Evolutionary conservation across 2,888 invertebrate genomes (phyloP), one percentile per base, ranked within the genome.

Genomic region (Plutella xylostella): DNA sequence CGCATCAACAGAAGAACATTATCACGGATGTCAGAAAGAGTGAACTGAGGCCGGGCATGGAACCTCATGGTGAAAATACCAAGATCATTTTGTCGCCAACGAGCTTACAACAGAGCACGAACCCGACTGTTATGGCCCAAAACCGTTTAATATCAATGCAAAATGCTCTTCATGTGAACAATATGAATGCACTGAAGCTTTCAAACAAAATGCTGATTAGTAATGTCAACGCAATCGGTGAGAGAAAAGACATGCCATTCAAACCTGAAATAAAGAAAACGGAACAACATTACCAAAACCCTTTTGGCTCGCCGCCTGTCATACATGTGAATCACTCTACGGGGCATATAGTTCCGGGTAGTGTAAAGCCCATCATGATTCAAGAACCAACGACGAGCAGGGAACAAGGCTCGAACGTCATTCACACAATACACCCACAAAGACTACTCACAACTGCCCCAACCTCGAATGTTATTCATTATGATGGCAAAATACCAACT

Each of bases 71-170:
- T 49, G 79, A 80, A 44, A 67, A 52, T 55, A 56, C 80, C 3
- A 84, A 84, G 67, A 72, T 84, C 38, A 73, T 83, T 50, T 56
- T 83, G 44, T 78, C 84, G 4, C 72, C 84, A 28, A 68, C 73
- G 6, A 71, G 58, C 55, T 55, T 77, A 48, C 73, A 72, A 49
- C 71, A 67, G 48, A 72, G 56, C 42, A 61, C 70, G 39, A 82
- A 74, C 58, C 65, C 77, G 42, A 72, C 80, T 35, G 68, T 80
- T 9, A 67, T 82, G 71, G 71, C 80, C 9, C 83, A 82, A 56
- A 84, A 83, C 58, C 68, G 84, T 31, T 58, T 85, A 31, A 73
- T 83, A 53, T 69, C 79, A 1, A 73, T 83, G 75, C 77, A 78
- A 58, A 77, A 75, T 55, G 65, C 77, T 25, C 56, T 77, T 39